Evolutionary conservation across 2,113 vertebrate genomes (phyloP), one percentile per base, ranked within the genome.

Genomic region (Hemicordylus capensis): DNA sequence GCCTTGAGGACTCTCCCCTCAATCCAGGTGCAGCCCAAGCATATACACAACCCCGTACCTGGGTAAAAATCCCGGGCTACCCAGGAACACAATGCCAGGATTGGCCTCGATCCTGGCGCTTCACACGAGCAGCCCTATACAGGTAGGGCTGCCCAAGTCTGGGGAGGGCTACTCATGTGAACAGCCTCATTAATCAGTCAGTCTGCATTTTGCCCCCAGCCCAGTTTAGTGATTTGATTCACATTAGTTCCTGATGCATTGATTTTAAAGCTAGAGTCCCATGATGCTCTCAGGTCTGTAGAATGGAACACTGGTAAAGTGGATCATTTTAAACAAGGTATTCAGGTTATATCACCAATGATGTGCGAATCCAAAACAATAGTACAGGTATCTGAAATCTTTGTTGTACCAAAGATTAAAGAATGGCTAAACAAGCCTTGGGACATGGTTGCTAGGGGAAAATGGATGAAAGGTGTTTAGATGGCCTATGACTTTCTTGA

Each of bases 131-230:
- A n/a, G n/a, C n/a, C n/a, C n/a, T n/a, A n/a, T n/a, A n/a, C n/a
- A n/a, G n/a, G n/a, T n/a, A n/a, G n/a, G n/a, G n/a, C n/a, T n/a
- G n/a, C n/a, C n/a, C n/a, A n/a, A n/a, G n/a, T n/a, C n/a, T n/a
- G n/a, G n/a, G n/a, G n/a, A n/a, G n/a, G n/a, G n/a, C n/a, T n/a
- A n/a, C n/a, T n/a, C n/a, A n/a, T n/a, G n/a, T n/a, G n/a, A n/a
- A n/a, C n/a, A n/a, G n/a, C n/a, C n/a, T n/a, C n/a, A n/a, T 91
- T 93, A 90, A 91, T 66, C 78, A 94, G 56, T 14, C 83, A 79
- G 83, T 86, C 56, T 93, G 86, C 89, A 89, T 92, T 92, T 89
- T 91, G 85, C 89, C 86, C 78, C 70, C 83, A 90, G 91, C 85
- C 85, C 86, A 20, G 80, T 81, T 81, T 89, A 89, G 81, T 85